phyloP scores from a whole-genome alignment of 2,113 vertebrate genomes.

The Podiceps cristatus region DNA sequence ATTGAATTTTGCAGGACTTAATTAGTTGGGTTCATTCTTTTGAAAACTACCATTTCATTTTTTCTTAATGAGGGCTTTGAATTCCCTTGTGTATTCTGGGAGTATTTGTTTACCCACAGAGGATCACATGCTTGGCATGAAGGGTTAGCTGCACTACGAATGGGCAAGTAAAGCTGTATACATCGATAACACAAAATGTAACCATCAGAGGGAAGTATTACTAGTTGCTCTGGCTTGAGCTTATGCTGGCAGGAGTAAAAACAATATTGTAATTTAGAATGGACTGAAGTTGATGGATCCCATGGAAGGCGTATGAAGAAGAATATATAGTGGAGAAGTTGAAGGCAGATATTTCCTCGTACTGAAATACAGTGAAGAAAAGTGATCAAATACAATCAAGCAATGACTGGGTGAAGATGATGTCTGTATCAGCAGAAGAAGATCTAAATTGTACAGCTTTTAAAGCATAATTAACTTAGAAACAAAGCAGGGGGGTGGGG shows the following conservation, averaged over 20 bases:
- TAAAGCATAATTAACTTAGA: neutral
- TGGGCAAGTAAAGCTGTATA: neutral
- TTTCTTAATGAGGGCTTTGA: neutral
- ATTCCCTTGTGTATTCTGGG: neutral
- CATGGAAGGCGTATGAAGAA: neutral
- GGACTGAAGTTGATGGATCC: neutral
- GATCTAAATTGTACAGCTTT: neutral
- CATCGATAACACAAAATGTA: neutral
- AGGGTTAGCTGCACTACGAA: neutral
- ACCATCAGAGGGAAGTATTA: neutral
- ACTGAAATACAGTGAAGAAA: neutral
- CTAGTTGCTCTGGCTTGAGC: neutral
- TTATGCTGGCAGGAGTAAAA: neutral
- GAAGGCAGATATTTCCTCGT: neutral
- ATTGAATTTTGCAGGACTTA: constrained; percentile 19
- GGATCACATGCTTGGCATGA: neutral
- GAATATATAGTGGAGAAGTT: neutral
- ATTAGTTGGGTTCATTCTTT: constrained; percentile 8
- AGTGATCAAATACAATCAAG: neutral
- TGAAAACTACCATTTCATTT: neutral
- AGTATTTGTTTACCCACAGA: constrained; percentile 25
- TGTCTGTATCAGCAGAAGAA: neutral
- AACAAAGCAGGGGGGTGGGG: neutral
- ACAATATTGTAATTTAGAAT: neutral
- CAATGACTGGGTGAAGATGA: neutral